phyloP scores from a whole-genome alignment of 1,140 invertebrate species.

The Tachypleus tridentatus region DNA sequence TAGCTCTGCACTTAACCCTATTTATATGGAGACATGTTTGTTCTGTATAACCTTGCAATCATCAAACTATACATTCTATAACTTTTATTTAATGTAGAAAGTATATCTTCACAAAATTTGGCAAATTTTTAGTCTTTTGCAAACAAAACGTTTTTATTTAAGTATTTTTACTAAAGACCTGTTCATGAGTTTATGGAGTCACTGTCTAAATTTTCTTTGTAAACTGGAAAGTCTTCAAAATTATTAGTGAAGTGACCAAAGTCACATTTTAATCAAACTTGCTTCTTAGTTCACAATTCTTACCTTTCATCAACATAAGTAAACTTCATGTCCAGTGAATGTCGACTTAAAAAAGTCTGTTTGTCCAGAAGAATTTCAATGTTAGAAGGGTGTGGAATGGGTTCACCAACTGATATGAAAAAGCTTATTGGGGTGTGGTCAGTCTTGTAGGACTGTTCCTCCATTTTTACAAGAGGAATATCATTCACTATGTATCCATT shows the following conservation, averaged over 20 bases:
- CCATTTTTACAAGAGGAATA: conserved; percentile 21
- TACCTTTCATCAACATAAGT: conserved; percentile 87
- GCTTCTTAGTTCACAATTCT: conserved; percentile 31
- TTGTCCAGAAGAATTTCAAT: conserved; percentile 77
- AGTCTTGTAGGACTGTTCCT: not conserved
- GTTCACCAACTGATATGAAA: conserved; percentile 65
- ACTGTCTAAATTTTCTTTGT: not conserved
- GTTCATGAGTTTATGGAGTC: not conserved
- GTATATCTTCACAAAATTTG: too few species aligned
- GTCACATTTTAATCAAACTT: too few species aligned
- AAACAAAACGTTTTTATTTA: not conserved
- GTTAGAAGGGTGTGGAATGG: conserved; percentile 83
- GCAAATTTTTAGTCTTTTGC: too few species aligned
- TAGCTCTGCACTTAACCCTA: too few species aligned
- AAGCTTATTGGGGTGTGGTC: conserved; percentile 31
- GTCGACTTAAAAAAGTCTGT: conserved; percentile 80
- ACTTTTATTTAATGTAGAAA: too few species aligned
- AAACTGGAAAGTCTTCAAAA: too few species aligned
- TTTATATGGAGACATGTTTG: too few species aligned
- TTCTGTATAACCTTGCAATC: too few species aligned
- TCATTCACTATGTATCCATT: conserved; percentile 55
- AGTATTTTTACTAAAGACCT: not conserved
- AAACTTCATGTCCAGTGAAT: conserved; percentile 86
- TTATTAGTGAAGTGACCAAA: too few species aligned
- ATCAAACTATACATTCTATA: too few species aligned